Percentiles rank a stretch among this genome's conserved stretches.
phyloP scores from a whole-genome alignment of 2,113 vertebrate species.

The Syrrhaptes paradoxus region DNA sequence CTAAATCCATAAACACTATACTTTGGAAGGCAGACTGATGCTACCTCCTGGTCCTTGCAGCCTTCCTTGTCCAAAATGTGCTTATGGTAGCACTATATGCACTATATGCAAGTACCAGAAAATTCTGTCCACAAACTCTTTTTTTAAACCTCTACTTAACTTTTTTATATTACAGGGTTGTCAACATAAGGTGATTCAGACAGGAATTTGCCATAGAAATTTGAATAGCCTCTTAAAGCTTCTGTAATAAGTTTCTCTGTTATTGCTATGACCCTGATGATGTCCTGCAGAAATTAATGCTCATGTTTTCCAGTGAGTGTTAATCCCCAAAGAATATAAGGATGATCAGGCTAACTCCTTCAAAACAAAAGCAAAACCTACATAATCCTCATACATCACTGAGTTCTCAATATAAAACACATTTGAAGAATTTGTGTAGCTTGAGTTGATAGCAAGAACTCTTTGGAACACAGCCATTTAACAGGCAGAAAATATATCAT shows the following conservation, averaged over 20 bases:
- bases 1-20: not conserved
- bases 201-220: not conserved
- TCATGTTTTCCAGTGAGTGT: not conserved
- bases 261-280: not conserved
- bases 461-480: not conserved
- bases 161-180: not conserved
- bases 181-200: not conserved
- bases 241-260: not conserved
- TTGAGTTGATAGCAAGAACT: not conserved
- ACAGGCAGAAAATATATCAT: not conserved
- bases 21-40: not conserved
- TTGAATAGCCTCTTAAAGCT: not conserved
- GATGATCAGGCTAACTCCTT: not conserved
- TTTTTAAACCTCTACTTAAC: not conserved
- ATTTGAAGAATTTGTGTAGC: not conserved
- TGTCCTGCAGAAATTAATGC: not conserved
- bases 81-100: not conserved
- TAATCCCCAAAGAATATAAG: not conserved
- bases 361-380: not conserved
- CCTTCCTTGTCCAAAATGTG: not conserved
- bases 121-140: not conserved
- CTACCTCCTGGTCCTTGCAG: not conserved
- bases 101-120: not conserved
- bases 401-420: not conserved
- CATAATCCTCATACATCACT: not conserved